Conservation (phyloP, 2,113 vertebrate species). For the Xenopus borealis region DNA sequence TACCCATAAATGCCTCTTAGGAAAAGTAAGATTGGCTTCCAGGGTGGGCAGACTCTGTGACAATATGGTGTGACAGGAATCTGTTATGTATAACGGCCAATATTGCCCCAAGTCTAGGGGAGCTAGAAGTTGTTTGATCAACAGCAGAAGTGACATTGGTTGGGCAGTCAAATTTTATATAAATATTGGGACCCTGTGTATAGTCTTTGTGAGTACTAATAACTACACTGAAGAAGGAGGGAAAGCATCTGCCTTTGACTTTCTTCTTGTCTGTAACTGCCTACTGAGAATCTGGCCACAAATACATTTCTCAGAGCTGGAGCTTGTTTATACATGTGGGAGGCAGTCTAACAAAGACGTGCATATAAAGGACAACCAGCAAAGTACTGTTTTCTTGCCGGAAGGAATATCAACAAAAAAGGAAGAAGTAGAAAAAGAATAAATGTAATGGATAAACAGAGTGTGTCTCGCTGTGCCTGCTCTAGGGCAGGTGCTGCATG, state of each 20-base stretch:
- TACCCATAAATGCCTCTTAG: too few relatives aligned
- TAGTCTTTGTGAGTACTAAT: too few relatives aligned
- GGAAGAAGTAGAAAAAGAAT: constrained; percentile 2
- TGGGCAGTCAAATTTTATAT: too few relatives aligned
- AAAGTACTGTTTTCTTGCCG: constrained; percentile 10
- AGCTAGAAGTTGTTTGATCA: too few relatives aligned
- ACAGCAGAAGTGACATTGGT: too few relatives aligned
- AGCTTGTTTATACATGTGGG: constrained; percentile 31
- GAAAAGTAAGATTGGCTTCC: too few relatives aligned
- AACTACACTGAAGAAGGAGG: too few relatives aligned
- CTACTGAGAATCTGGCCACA: constrained; percentile 19
- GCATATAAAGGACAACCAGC: background rate
- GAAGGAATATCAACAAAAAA: background rate
- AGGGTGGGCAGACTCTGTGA: too few relatives aligned
- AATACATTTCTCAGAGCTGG: constrained; percentile 19
- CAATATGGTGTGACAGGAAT: too few relatives aligned
- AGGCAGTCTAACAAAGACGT: constrained; percentile 22
- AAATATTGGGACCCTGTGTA: too few relatives aligned
- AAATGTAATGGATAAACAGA: constrained; percentile 15
- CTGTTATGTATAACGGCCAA: too few relatives aligned
- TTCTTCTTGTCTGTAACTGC: constrained; percentile 10
- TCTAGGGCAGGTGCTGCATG: constrained; percentile 23
- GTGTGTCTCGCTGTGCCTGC: background rate
- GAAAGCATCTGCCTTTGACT: constrained; percentile 1
- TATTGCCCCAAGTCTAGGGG: too few relatives aligned